phyloP scores from a whole-genome alignment of 2,797 vertebrate species.

The Pangasius sanitwongsei region DNA sequence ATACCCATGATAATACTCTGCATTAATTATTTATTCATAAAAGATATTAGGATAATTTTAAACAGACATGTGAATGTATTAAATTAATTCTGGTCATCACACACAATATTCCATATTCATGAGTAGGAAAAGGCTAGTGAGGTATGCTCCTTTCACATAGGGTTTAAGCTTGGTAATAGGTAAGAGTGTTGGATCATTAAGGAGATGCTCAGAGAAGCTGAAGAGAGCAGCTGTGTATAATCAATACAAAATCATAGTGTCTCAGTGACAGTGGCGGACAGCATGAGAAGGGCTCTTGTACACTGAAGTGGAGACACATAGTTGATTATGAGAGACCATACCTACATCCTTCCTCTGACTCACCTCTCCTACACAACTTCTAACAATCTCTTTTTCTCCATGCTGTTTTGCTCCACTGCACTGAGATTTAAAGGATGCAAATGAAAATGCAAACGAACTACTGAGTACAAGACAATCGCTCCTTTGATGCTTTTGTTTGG shows the following conservation, averaged over 20 bases:
- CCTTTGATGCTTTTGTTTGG: slow-evolving; percentile 20
- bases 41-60: neutral
- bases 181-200: slow-evolving; percentile 16
- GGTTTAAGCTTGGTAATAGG: slow-evolving; percentile 22
- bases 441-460: slow-evolving; percentile 32
- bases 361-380: slow-evolving; percentile 41
- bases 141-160: neutral
- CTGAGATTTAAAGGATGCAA: slow-evolving; percentile 31
- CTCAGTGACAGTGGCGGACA: neutral
- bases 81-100: neutral
- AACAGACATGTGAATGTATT: slow-evolving; percentile 7
- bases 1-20: neutral
- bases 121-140: neutral
- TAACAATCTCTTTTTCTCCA: neutral
- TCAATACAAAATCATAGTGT: neutral
- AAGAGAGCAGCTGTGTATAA: slow-evolving; percentile 36
- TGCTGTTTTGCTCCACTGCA: neutral
- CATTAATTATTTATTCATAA: neutral
- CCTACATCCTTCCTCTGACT: slow-evolving; percentile 21
- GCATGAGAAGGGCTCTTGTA: slow-evolving; percentile 30
- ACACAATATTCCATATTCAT: slow-evolving; percentile 28
- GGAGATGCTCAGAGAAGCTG: slow-evolving; percentile 6
- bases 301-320: slow-evolving; percentile 32
- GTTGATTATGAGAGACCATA: slow-evolving; percentile 26
- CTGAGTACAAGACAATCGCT: slow-evolving; percentile 30